Conservation (phyloP, 2,113 vertebrate species). For the Panthera tigris region DNA sequence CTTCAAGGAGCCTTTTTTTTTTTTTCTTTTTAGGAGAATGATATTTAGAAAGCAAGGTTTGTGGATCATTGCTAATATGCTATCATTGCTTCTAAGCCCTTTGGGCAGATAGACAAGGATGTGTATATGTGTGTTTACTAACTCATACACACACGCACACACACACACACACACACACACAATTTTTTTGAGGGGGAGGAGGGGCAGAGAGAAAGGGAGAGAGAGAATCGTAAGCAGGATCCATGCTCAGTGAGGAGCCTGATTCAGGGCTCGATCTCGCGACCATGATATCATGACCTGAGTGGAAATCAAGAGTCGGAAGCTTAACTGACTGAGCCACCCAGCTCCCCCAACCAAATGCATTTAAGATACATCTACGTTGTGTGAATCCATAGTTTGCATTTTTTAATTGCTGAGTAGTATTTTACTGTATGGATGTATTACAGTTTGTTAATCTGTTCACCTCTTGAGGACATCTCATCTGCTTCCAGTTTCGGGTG, state of each 20-base stretch:
- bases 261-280: no score
- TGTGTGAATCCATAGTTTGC: background rate
- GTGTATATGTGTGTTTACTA: background rate
- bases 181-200: no score
- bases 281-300: no score
- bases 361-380: background rate
- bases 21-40: background rate
- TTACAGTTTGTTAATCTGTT: background rate
- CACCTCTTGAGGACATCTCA: background rate
- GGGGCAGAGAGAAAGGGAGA: no score
- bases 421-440: background rate
- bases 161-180: no score
- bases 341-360: background rate
- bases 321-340: no score
- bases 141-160: background rate
- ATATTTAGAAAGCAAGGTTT: background rate
- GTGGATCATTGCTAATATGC: background rate
- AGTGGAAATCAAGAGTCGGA: no score
- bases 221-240: no score
- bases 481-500: background rate
- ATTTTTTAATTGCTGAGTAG: background rate
- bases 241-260: no score
- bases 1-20: background rate
- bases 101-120: background rate
- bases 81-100: background rate